Conservation (phyloP, 35 echinoderm and acorn worm species). For the Hemicentrotus pulcherrimus region DNA sequence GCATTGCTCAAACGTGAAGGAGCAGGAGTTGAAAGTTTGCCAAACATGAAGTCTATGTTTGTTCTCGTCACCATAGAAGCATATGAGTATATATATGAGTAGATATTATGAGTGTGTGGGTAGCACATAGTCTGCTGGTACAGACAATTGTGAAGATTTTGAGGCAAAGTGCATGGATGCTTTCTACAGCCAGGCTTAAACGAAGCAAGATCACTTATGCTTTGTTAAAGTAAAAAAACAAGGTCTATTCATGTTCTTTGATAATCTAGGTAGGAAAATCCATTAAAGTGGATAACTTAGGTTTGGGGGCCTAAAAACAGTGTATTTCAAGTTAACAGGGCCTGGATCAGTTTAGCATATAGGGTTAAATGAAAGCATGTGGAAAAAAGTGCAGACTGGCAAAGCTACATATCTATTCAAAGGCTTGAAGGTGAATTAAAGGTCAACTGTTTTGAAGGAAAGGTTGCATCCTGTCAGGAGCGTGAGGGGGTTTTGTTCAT, state of each 20-base stretch:
- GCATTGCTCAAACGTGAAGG: not conserved
- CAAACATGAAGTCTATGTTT: not conserved
- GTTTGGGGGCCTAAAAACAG: too few relatives aligned
- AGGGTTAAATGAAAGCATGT: not conserved
- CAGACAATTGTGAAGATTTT: not conserved
- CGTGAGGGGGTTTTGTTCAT: not conserved
- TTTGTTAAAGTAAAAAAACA: not conserved
- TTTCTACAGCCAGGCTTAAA: not conserved
- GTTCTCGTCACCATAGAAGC: not conserved
- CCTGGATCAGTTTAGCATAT: too few relatives aligned
- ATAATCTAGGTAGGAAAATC: too few relatives aligned
- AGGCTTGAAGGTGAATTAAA: constrained; percentile 2
- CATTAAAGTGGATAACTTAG: too few relatives aligned
- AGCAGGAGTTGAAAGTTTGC: constrained; percentile 9
- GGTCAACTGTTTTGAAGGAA: not conserved
- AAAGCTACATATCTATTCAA: not conserved
- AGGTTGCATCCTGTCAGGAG: not conserved
- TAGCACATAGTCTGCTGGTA: not conserved
- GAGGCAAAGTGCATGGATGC: not conserved
- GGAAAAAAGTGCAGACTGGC: not conserved
- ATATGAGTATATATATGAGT: not conserved
- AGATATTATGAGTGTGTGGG: not conserved
- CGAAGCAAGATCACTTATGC: not conserved
- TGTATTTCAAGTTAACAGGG: too few relatives aligned
- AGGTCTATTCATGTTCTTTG: not conserved